These are phyloP conservation scores for Dascyllus trimaculatus DNA, from an alignment of 2,113 vertebrate genomes.

Conservation along the genomic window DNA sequence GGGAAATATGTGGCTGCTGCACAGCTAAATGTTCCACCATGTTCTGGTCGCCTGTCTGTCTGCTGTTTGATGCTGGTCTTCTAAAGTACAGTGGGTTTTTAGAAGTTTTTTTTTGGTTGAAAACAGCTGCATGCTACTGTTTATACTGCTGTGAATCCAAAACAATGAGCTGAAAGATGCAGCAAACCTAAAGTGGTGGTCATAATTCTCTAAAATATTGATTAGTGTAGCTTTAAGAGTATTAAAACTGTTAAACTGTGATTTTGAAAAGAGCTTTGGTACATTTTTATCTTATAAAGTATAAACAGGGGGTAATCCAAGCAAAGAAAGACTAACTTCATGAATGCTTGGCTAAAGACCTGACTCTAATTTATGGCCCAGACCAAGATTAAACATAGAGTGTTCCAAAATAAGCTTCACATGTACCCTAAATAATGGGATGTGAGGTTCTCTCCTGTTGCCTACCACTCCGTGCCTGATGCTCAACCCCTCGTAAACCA, in stretches of 20 bases:
- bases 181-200: not conserved
- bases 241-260: not conserved
- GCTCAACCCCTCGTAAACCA: constrained; percentile 54
- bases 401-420: constrained; percentile 47
- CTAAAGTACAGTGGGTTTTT: not conserved
- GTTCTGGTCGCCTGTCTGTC: not conserved
- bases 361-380: constrained; percentile 42
- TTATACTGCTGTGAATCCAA: constrained; percentile 1
- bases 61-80: not conserved
- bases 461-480: constrained; percentile 31
- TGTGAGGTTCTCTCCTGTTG: constrained; percentile 37
- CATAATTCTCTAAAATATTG: not conserved
- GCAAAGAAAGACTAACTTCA: not conserved
- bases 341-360: constrained; percentile 12
- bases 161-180: not conserved
- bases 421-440: constrained; percentile 47
- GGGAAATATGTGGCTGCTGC: too few species aligned
- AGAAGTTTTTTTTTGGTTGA: not conserved
- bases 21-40: not conserved
- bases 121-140: not conserved
- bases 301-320: not conserved
- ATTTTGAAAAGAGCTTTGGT: not conserved
- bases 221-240: not conserved
- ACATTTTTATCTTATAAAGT: not conserved
- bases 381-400: constrained; percentile 53